Base-by-base conservation (phyloP, 2,113 vertebrate genomes). In the Penelope pileata region DNA sequence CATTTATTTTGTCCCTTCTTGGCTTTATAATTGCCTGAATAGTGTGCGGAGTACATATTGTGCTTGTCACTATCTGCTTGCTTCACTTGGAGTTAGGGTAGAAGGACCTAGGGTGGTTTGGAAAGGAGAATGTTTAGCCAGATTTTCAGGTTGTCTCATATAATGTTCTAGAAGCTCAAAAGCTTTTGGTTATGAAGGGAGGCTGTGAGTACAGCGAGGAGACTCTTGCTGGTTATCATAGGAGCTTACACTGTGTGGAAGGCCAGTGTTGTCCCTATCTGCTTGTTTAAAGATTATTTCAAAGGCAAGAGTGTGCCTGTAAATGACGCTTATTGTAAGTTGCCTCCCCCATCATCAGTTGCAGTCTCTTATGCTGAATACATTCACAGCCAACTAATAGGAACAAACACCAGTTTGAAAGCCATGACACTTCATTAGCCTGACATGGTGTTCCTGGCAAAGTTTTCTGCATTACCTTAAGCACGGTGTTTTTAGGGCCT, bases 211-310 rank as follows among this genome's bases (percentile, higher is more conserved):
- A 10, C 13, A 43, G 7, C 42, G 16, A 45, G 43, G 18, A 50
- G 1, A 14, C 23, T 75, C 16, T 53, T 12, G 15, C 3, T 62
- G 36, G 7, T 58, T 74, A 29, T 66, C 26, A 40, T 0, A 0
- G 15, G 8, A 93, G 21, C 4, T 12, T 12, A 34, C 2, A 11
- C 1, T 2, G 3, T 30, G 16, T 27, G 16, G 21, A 81, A 70
- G 10, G 21, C 6, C 45, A 58, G 27, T 56, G 16, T 9, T 14
- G 69, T 45, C 21, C 17, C 16, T 5, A 2, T 3, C 60, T 11
- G 7, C 21, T 67, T 70, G 27, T 38, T 40, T 36, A 59, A 68
- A 67, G 4, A 51, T 29, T 48, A 21, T 58, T 79, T 72, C 53
- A 83, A 83, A 59, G 54, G 17, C 12, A 13, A 64, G 73, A 4